These are phyloP conservation scores for Pseudomyrmex concolor DNA, from an alignment of 1,140 invertebrate species.

Conservation along the genomic window DNA sequence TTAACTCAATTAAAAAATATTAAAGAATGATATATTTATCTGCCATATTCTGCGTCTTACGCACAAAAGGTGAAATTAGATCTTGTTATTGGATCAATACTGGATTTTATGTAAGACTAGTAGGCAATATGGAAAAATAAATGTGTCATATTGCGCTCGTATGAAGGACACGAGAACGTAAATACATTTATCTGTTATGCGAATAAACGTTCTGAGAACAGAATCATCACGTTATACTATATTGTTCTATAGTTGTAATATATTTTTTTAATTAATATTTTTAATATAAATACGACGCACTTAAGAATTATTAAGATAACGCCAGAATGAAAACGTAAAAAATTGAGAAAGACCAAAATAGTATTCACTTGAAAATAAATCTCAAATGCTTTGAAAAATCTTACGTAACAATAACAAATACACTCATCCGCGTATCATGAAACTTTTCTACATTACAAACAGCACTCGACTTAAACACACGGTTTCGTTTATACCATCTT, in stretches of 20 bases:
- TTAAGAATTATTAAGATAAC: too few species aligned
- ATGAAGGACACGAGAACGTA: not conserved
- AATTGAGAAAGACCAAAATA: not conserved
- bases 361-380: not conserved
- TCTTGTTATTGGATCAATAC: slow-evolving; percentile 48
- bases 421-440: not conserved
- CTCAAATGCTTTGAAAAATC: not conserved
- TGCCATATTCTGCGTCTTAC: not conserved
- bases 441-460: slow-evolving; percentile 26
- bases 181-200: slow-evolving; percentile 4
- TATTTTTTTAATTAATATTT: not conserved
- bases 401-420: not conserved
- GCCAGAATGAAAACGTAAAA: not conserved
- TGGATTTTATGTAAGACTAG: slow-evolving; percentile 28
- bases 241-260: not conserved
- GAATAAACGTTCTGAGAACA: not conserved
- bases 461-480: slow-evolving; percentile 1
- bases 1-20: slow-evolving; percentile 14
- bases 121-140: slow-evolving; percentile 24
- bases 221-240: not conserved
- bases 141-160: slow-evolving; percentile 54
- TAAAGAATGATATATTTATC: not conserved
- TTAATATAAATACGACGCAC: too few species aligned
- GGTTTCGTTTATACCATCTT: slow-evolving; percentile 43
- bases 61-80: slow-evolving; percentile 53